phyloP scores from a whole-genome alignment of 1,140 invertebrate species.

The Goniozus legneri region DNA sequence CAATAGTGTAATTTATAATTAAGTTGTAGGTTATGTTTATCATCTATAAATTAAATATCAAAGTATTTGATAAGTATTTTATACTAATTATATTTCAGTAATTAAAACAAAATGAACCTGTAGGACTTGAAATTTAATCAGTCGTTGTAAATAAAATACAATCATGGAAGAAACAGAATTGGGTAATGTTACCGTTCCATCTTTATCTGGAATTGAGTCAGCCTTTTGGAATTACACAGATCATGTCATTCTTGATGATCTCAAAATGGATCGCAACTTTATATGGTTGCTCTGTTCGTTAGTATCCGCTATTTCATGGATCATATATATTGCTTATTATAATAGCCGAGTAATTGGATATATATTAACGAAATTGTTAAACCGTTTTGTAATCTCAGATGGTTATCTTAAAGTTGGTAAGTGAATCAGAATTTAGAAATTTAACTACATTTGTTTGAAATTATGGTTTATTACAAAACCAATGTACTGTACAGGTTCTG shows the following conservation, averaged over 20 bases:
- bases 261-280: constrained; percentile 81
- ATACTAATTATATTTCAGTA: constrained; percentile 12
- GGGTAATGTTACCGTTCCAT: constrained; percentile 36
- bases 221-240: constrained; percentile 48
- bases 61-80: neutral
- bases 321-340: constrained; percentile 93
- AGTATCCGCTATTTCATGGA: constrained; percentile 78
- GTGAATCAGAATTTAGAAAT: too few relatives aligned
- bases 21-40: constrained; percentile 29
- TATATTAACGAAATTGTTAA: constrained; percentile 84
- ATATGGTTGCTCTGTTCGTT: constrained; percentile 77
- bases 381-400: constrained; percentile 79
- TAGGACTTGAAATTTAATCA: constrained; percentile 12
- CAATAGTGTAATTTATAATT: too few relatives aligned
- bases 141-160: constrained; percentile 8
- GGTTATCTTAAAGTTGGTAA: constrained; percentile 90
- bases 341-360: constrained; percentile 89
- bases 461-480: constrained; percentile 8
- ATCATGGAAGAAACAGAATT: constrained; percentile 37
- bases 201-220: constrained; percentile 36
- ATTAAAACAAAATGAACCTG: constrained; percentile 13
- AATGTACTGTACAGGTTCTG: constrained; percentile 69
- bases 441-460: constrained; percentile 3
- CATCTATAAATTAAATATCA: neutral
- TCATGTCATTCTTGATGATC: constrained; percentile 63